Conservation (phyloP, 2,797 vertebrate species). For the Gymnothorax javanicus region DNA sequence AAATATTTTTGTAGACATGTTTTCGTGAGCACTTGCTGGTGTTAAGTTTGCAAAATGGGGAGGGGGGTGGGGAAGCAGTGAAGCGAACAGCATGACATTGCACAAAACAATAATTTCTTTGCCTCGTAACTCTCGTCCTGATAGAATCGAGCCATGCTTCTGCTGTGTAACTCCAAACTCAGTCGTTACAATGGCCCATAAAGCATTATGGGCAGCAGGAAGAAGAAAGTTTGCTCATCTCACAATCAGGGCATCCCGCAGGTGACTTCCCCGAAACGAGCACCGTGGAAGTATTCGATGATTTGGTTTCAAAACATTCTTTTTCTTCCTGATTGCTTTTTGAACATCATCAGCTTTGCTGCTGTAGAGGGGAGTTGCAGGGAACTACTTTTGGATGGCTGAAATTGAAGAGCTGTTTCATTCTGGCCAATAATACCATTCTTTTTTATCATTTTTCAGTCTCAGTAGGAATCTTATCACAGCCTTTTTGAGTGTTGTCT, state of each 20-base stretch:
- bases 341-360: neutral
- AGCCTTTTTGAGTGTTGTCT: neutral
- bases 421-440: neutral
- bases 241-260: conserved; percentile 63
- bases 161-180: conserved; percentile 54
- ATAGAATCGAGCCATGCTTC: conserved; percentile 66
- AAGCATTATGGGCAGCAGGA: conserved; percentile 67
- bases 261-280: conserved; percentile 63
- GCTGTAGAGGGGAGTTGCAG: neutral
- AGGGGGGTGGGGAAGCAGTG: conserved; percentile 21
- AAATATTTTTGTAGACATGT: conserved; percentile 63
- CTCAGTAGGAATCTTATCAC: neutral
- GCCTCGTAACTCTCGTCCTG: conserved; percentile 62
- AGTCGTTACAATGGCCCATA: conserved; percentile 65
- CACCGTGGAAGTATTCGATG: conserved; percentile 60
- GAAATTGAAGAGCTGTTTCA: neutral
- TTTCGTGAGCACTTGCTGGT: neutral
- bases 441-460: neutral
- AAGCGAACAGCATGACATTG: conserved; percentile 65
- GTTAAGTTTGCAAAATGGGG: conserved; percentile 40
- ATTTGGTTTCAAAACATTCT: conserved; percentile 32
- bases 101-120: conserved; percentile 72
- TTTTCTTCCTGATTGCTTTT: neutral
- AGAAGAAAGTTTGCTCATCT: conserved; percentile 64
- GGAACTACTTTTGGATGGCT: no score